These are phyloP conservation scores for Solea senegalensis DNA, from an alignment of 2,113 vertebrate genomes.

Conservation along the genomic window DNA sequence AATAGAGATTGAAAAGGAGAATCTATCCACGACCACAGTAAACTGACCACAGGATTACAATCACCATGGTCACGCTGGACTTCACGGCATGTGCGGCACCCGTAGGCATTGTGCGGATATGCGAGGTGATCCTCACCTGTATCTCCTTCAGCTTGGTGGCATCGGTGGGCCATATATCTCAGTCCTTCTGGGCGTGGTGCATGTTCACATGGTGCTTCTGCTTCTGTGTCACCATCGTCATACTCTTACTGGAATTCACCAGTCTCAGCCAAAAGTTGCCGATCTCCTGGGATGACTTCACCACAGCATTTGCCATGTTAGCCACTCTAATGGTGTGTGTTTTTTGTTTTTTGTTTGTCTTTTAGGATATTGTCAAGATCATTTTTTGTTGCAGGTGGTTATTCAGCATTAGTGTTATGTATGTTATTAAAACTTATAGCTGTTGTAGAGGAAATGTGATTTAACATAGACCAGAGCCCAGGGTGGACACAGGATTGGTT, in stretches of 20 bases:
- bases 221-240: conserved; percentile 80
- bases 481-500: too few relatives aligned
- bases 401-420: too few relatives aligned
- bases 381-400: background rate
- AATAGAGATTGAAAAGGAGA: background rate
- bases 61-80: conserved; percentile 57
- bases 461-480: too few relatives aligned
- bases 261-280: conserved; percentile 72
- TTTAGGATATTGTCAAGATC: too few relatives aligned
- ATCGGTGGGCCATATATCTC: accelerated
- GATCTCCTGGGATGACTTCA: conserved; percentile 90
- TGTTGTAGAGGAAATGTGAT: too few relatives aligned
- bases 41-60: background rate
- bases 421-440: too few relatives aligned
- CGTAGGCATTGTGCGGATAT: conserved; percentile 81
- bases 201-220: conserved; percentile 92
- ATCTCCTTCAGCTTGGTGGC: conserved; percentile 87
- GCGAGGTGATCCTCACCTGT: conserved; percentile 82
- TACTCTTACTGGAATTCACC: conserved; percentile 84
- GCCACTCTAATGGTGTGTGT: conserved; percentile 80
- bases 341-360: background rate
- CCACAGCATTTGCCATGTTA: conserved; percentile 86
- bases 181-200: conserved; percentile 80
- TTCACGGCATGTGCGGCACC: conserved; percentile 65
- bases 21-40: background rate